These are phyloP conservation scores for Euthynnus affinis DNA, from an alignment of 2,797 vertebrate genomes.

Conservation along the genomic window DNA sequence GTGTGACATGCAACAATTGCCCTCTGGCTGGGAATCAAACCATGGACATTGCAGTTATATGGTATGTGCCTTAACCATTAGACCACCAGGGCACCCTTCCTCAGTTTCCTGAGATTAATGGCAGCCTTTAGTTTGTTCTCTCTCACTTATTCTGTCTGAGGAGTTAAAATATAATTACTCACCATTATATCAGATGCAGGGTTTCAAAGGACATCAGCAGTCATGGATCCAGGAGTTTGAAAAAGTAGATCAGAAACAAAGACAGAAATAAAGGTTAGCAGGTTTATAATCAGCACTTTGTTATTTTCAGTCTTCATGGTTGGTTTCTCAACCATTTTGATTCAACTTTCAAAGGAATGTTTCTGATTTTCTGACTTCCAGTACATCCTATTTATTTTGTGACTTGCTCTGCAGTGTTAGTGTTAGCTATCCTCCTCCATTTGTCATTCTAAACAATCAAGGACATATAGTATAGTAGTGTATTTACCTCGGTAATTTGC, in stretches of 20 bases:
- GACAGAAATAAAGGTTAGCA: slow-evolving; percentile 8
- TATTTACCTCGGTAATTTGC: too few relatives aligned
- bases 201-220: slow-evolving; percentile 1
- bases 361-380: too few relatives aligned
- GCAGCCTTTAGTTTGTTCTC: not conserved
- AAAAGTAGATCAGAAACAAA: slow-evolving; percentile 11
- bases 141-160: too few relatives aligned
- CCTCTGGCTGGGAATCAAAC: too few relatives aligned
- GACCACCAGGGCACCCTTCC: not conserved
- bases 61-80: too few relatives aligned
- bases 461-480: not conserved
- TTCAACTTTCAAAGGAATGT: not conserved
- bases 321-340: not conserved
- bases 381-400: too few relatives aligned
- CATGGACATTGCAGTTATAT: too few relatives aligned
- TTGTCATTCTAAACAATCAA: not conserved
- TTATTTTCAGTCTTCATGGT: not conserved
- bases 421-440: not conserved
- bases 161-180: slow-evolving; percentile 21
- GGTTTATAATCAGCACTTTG: too few relatives aligned
- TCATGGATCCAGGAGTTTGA: not conserved
- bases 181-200: slow-evolving; percentile 12
- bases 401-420: not conserved
- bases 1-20: too few relatives aligned
- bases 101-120: not conserved